phyloP scores from a whole-genome alignment of 1,140 invertebrate species.

The Caerostris darwini region DNA sequence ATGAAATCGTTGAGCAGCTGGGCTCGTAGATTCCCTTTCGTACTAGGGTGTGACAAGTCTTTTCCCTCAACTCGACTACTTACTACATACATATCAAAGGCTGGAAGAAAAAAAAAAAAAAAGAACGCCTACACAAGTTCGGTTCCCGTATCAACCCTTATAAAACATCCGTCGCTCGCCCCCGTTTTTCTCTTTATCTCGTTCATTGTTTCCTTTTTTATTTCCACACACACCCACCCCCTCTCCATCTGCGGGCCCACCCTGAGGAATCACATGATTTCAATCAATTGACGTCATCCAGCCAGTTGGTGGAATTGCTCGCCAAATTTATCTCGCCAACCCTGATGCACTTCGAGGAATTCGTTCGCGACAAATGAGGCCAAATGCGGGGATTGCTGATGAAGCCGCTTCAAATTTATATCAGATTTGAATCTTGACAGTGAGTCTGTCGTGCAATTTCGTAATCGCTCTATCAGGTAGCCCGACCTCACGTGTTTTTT shows the following conservation, averaged over 20 bases:
- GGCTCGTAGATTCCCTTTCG: background rate
- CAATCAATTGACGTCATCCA: slow-evolving; percentile 35
- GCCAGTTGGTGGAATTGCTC: background rate
- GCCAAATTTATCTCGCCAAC: slow-evolving; percentile 39
- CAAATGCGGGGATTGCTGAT: background rate
- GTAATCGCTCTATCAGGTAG: no score
- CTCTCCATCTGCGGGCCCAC: slow-evolving; percentile 36
- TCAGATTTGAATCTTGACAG: no score
- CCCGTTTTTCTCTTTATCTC: slow-evolving; percentile 34
- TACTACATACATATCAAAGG: background rate
- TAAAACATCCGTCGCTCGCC: slow-evolving; percentile 30
- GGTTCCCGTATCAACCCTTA: slow-evolving; percentile 25
- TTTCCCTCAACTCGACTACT: background rate
- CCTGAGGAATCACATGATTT: slow-evolving; percentile 27
- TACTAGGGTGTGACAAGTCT: background rate
- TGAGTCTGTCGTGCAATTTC: no score
- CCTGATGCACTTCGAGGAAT: background rate
- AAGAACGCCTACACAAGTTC: slow-evolving; percentile 9
- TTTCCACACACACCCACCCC: slow-evolving; percentile 1
- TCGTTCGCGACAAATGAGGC: slow-evolving; percentile 1
- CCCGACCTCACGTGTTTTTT: no score
- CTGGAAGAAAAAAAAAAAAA: background rate
- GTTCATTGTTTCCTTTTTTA: slow-evolving; percentile 31
- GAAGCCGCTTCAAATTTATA: no score
- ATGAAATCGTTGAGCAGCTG: slow-evolving; percentile 21